A percentile compares a stretch with the other conserved stretches of the same genome.
phyloP scores from a whole-genome alignment of 2,797 vertebrate genomes.

The Holocentrus rufus region DNA sequence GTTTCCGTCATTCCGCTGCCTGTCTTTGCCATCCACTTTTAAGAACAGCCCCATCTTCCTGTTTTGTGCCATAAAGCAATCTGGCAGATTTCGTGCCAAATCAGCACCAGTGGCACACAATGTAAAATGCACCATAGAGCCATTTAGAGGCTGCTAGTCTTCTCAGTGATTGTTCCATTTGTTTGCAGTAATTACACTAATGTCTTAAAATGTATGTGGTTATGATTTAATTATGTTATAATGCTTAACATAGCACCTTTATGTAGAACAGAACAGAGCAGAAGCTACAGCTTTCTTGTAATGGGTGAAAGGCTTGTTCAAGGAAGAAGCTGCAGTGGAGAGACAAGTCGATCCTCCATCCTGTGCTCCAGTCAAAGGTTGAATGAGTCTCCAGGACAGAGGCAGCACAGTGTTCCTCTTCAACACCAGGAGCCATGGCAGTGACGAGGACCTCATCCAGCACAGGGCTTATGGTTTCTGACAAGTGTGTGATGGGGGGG shows the following conservation, averaged over 20 bases:
- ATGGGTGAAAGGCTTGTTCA: constrained; percentile 23
- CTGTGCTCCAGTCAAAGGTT: constrained; percentile 60
- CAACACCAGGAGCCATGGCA: constrained; percentile 58
- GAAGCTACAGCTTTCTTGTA: constrained; percentile 1
- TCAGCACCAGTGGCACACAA: too few relatives aligned
- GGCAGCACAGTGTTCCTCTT: constrained; percentile 27
- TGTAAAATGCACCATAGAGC: too few relatives aligned
- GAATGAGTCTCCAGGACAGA: constrained; percentile 66
- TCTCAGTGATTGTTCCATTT: constrained; percentile 11
- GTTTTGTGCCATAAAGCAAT: too few relatives aligned
- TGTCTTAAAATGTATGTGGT: constrained; percentile 9
- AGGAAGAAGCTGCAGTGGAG: background rate
- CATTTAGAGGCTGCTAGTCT: background rate
- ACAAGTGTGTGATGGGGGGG: constrained; percentile 76
- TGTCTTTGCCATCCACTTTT: too few relatives aligned
- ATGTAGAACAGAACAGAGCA: background rate
- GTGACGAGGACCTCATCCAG: constrained; percentile 71
- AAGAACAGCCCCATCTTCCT: too few relatives aligned
- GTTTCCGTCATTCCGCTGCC: too few relatives aligned
- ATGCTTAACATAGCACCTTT: background rate
- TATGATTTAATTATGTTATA: background rate
- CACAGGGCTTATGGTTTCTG: constrained; percentile 75
- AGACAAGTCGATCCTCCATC: constrained; percentile 11
- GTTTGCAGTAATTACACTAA: constrained; percentile 41
- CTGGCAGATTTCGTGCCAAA: too few relatives aligned